Evolutionary conservation across 2,113 vertebrate genomes (phyloP).

Genomic region (Otis tarda): DNA sequence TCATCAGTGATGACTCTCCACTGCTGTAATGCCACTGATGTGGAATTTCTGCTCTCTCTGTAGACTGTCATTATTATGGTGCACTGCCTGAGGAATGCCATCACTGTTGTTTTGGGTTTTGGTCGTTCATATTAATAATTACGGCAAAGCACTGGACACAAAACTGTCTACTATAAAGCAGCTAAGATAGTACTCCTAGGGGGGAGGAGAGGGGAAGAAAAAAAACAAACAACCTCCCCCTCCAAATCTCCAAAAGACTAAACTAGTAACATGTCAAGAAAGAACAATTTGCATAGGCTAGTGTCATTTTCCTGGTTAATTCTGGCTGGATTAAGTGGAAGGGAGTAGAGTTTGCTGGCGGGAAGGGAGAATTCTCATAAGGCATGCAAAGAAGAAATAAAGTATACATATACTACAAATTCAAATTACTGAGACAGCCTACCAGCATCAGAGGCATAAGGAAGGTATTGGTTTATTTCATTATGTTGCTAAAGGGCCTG

Average conservation of each 20-base stretch:
- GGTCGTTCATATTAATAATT: not conserved
- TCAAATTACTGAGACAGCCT: not conserved
- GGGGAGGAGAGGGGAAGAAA: too few relatives aligned
- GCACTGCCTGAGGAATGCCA: not conserved
- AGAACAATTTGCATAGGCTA: not conserved
- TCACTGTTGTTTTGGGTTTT: rapidly evolving
- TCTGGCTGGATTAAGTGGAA: not conserved
- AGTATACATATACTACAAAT: not conserved
- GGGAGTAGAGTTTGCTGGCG: not conserved
- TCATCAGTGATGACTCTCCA: not conserved
- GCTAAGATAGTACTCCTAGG: not conserved
- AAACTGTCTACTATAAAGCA: not conserved
- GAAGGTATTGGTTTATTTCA: not conserved
- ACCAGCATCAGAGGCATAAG: not conserved
- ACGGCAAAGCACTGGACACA: not conserved
- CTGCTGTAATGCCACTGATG: not conserved
- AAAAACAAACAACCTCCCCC: not conserved
- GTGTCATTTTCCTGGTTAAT: not conserved
- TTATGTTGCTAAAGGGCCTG: not conserved
- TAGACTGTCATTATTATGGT: rapidly evolving
- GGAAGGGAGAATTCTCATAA: not conserved
- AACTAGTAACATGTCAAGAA: not conserved
- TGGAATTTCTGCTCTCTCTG: not conserved
- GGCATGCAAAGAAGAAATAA: not conserved
- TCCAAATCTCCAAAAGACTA: not conserved